These are phyloP conservation scores for Eulemur coronatus DNA, from an alignment of 2,797 vertebrate species.

Conservation along the genomic window DNA sequence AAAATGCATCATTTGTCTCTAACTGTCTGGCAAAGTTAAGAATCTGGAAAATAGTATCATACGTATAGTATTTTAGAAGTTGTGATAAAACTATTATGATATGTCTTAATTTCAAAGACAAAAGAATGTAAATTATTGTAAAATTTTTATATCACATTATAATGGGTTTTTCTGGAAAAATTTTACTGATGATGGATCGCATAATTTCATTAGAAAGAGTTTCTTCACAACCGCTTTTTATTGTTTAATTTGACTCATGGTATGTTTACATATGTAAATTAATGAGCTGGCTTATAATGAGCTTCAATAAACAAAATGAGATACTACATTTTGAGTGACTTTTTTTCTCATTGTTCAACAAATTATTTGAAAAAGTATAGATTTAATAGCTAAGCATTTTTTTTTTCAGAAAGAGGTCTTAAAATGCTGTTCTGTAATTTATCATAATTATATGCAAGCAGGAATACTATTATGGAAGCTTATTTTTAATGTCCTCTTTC, in stretches of 20 bases:
- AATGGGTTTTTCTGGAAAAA: not conserved
- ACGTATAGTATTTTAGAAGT: not conserved
- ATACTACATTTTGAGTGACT: not conserved
- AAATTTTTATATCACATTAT: not conserved
- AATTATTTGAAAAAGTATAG: not conserved
- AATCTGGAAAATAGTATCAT: not conserved
- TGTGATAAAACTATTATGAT: not conserved
- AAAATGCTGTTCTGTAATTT: not conserved
- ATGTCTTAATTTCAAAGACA: not conserved
- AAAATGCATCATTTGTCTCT: not conserved
- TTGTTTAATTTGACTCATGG: not conserved
- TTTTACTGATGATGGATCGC: not conserved
- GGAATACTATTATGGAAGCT: not conserved
- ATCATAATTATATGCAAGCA: not conserved
- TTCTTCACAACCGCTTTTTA: not conserved
- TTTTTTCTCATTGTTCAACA: not conserved
- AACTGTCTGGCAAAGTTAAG: not conserved
- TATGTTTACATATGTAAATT: not conserved
- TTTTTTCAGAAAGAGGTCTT: not conserved
- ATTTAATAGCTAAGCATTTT: not conserved
- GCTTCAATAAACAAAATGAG: conserved; percentile 18
- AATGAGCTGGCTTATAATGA: not conserved
- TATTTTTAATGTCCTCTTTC: not conserved
- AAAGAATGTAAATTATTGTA: not conserved
- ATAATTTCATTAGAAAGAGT: not conserved